Evolutionary conservation across 2,888 invertebrate genomes (phyloP), one percentile per base, ranked within the genome.

Genomic region (Thelaira solivaga): DNA sequence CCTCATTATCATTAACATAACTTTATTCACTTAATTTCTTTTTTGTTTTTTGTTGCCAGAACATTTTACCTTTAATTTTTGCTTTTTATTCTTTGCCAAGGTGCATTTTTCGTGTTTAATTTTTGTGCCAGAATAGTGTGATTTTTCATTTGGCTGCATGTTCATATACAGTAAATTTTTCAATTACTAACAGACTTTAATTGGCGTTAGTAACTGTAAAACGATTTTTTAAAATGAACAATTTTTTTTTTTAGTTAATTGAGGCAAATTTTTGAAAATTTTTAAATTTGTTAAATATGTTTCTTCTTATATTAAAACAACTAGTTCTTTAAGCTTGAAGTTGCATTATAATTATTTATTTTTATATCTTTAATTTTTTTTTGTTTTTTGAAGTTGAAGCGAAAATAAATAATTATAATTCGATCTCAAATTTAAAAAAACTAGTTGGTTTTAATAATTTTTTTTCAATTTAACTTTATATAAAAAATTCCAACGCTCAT

Each of bases 181-280:
- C 26, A 51, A 65, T 51, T 36, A 65, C 47, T 72, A 39, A 49
- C 64, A 64, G 64, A 57, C 39, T 72, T 64, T 47, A 62, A 55
- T 72, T 62, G 53, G 13, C 8, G 36, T 53, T 16, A 62, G 39
- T 47, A 47, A n/a, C 45, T 29, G 10, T 47, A 26, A 29, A 7
- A 64, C n/a, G 36, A 29, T 26, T 34, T 61, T n/a, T 26, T 4
- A 29, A 16, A 11, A 31, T 4, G 24, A 34, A 62, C 34, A 29
- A 11, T 31, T 13, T 53, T 20, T 47, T 31, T 47, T 26, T 2
- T 0, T 18, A 18, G 29, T 61, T 31, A 13, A n/a, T 4, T 18
- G 20, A 31, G 20, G 43, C n/a, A 41, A 31, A 43, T 59, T 11
- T 8, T 43, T 20, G 43, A 43, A 26, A 13, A 57, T 20, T 43